phyloP scores from a whole-genome alignment of 1,140 invertebrate species.

The Atta cephalotes region DNA sequence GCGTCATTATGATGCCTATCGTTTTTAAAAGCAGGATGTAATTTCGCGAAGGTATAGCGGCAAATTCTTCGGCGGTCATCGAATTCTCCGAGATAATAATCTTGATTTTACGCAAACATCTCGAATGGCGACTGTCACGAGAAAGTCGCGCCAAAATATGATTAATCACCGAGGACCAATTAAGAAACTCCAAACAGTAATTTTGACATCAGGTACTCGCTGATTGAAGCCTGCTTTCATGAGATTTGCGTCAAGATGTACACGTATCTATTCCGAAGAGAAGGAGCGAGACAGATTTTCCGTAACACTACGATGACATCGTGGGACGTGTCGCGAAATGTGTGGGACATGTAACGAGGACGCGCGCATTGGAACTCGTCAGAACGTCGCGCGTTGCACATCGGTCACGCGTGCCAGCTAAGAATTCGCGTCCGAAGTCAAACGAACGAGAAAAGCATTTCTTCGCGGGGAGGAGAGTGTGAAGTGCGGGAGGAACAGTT shows the following conservation, averaged over 20 bases:
- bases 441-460: slow-evolving; percentile 47
- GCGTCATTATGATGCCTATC: slow-evolving; percentile 64
- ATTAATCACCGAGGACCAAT: slow-evolving; percentile 11
- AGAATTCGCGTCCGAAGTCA: slow-evolving; percentile 63
- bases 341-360: slow-evolving; percentile 67
- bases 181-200: neutral
- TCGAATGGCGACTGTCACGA: neutral
- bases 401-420: slow-evolving; percentile 74
- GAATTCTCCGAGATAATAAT: slow-evolving; percentile 29
- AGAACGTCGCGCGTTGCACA: slow-evolving; percentile 67
- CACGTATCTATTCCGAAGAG: neutral
- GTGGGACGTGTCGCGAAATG: slow-evolving; percentile 46
- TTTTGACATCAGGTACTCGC: neutral
- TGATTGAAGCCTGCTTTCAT: neutral
- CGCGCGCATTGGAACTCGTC: slow-evolving; percentile 43
- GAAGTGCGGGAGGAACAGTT: neutral
- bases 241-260: neutral
- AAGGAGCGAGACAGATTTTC: slow-evolving; percentile 19
- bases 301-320: slow-evolving; percentile 7
- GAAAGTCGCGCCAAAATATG: neutral
- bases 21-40: slow-evolving; percentile 59
- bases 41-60: slow-evolving; percentile 48
- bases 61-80: slow-evolving; percentile 60
- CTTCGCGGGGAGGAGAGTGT: neutral
- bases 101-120: neutral